Evolutionary conservation across 1,140 invertebrate genomes (phyloP), one percentile per base, ranked within the genome.

Genomic region (Ostrea edulis): DNA sequence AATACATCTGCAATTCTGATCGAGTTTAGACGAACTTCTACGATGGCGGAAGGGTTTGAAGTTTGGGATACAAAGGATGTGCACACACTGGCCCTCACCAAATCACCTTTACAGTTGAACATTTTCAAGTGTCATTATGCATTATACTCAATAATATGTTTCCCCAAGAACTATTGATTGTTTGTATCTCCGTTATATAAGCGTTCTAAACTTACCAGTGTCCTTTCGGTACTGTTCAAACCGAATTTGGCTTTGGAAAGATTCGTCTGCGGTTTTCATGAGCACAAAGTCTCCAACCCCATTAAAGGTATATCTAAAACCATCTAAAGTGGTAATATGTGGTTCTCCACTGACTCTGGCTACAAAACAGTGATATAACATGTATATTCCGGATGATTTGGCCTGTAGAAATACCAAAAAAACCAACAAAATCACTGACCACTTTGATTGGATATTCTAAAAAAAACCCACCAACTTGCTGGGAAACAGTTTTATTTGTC

Each of bases 301-400:
- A 86, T 92, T 92, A 22, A 92, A 92, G 44, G 91, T 92, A 77
- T 91, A 92, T 2, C 44, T n/a, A 7, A 89, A 81, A 14, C 89
- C 89, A 85, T 92, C 91, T 14, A 91, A 81, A 11, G 91, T 91
- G 12, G 82, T 86, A 14, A 91, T 86, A 86, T 92, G 91, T 3
- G 89, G 90, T 44, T 91, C 90, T 29, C 91, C 91, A 71, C 53
- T 51, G 0, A 62, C 52, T 11, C 54, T n/a, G 22, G 86, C 89
- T 90, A 29, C 44, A 86, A 2, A 12, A 17, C 20, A 58, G 8
- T 17, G n/a, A n/a, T n/a, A n/a, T n/a, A n/a, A n/a, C n/a, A n/a
- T n/a, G n/a, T n/a, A n/a, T n/a, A n/a, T n/a, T n/a, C n/a, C n/a
- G n/a, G n/a, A n/a, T n/a, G n/a, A n/a, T n/a, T n/a, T n/a, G n/a